Percentiles rank a stretch among this genome's conserved stretches.
Conservation (phyloP, 2,113 vertebrate species). For the Paratilapia polleni region DNA sequence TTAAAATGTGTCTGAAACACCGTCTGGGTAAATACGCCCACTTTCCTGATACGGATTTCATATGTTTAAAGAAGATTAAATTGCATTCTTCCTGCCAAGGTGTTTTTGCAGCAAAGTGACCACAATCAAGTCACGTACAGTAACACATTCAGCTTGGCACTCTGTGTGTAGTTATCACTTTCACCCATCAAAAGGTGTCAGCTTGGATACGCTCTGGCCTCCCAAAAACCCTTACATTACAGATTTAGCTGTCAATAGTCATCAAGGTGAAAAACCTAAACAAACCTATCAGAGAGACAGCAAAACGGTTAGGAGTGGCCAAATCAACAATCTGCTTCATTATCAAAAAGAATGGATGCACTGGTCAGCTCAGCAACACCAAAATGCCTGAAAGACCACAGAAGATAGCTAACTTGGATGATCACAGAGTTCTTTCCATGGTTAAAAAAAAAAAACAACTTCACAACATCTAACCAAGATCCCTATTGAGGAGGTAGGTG, state of each 20-base stretch:
- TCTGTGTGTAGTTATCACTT: no score
- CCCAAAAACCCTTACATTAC: no score
- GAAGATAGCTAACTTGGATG: no score
- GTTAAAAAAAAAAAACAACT: background rate
- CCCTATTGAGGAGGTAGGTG: no score
- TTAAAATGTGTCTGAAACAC: background rate
- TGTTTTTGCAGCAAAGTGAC: background rate
- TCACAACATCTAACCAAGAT: background rate
- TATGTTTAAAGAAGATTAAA: background rate
- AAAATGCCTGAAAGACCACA: background rate
- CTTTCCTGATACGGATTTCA: background rate
- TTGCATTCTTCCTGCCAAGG: background rate
- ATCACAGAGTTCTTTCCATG: no score
- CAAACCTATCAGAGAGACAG: no score
- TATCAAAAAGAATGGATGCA: background rate
- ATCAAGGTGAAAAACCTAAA: no score
- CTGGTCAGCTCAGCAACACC: background rate
- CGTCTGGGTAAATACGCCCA: background rate
- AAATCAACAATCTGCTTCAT: background rate
- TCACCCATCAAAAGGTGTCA: no score
- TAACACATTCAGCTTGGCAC: no score
- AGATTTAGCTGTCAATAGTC: no score
- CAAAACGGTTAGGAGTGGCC: background rate
- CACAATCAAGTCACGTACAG: no score
- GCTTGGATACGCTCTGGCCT: no score